These are phyloP conservation scores for Percopsis transmontana DNA, from an alignment of 2,113 vertebrate genomes.

Conservation along the genomic window DNA sequence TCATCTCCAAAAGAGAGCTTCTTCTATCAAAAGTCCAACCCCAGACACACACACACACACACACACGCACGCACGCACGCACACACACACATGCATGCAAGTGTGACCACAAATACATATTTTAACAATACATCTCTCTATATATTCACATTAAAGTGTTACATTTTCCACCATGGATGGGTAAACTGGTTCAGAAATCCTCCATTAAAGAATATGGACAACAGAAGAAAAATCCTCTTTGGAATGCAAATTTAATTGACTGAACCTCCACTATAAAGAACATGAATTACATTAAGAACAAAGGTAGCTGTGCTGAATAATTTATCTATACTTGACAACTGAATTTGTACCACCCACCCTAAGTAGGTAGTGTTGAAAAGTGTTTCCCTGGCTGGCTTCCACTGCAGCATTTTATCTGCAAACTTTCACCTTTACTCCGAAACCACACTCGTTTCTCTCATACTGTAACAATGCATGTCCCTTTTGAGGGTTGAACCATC, in stretches of 20 bases:
- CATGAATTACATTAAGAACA: conserved; percentile 64
- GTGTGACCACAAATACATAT: conserved; percentile 7
- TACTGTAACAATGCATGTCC: neutral
- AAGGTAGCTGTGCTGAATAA: conserved; percentile 53
- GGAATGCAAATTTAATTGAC: conserved; percentile 65
- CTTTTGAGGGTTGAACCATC: neutral
- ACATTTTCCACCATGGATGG: conserved; percentile 19
- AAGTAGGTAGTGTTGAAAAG: conserved; percentile 13
- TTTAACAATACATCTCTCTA: neutral
- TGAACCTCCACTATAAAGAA: conserved; percentile 51
- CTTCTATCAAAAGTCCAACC: neutral
- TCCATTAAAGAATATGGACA: conserved; percentile 45
- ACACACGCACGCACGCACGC: conserved; percentile 10
- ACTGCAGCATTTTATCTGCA: too few relatives aligned
- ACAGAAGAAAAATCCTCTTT: conserved; percentile 39
- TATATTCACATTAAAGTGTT: conserved; percentile 16
- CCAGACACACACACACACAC: neutral
- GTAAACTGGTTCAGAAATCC: conserved; percentile 50
- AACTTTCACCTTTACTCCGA: neutral
- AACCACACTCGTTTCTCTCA: neutral
- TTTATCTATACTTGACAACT: conserved; percentile 45
- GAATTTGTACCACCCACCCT: conserved; percentile 23
- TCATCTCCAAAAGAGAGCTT: too few relatives aligned
- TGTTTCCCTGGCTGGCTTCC: conserved; percentile 6
- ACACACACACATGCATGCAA: conserved; percentile 13